Conservation (phyloP, 2,888 invertebrate genomes). For the Calliopum simillimum region DNA sequence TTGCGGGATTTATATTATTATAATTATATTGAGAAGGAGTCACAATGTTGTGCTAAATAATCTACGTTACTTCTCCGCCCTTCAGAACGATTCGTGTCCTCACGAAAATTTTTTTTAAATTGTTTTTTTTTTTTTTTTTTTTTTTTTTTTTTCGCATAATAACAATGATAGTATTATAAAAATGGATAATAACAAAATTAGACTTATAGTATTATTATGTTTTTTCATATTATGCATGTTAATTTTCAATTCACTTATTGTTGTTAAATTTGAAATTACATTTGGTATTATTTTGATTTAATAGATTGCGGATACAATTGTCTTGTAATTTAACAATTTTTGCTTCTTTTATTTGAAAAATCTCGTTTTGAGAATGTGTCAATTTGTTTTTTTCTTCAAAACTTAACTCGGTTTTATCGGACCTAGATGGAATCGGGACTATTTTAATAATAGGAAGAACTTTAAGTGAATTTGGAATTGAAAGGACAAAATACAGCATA, state of each 20-base stretch:
- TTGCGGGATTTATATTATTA: too few species aligned
- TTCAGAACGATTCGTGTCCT: too few species aligned
- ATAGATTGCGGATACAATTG: background rate
- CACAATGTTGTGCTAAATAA: too few species aligned
- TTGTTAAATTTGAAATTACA: background rate
- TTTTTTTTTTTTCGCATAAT: too few species aligned
- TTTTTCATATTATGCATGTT: background rate
- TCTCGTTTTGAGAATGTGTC: background rate
- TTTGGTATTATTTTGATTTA: conserved; percentile 1
- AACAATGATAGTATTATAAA: too few species aligned
- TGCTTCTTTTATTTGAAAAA: background rate
- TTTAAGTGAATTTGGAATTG: background rate
- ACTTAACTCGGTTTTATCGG: background rate
- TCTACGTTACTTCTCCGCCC: too few species aligned
- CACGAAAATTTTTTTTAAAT: too few species aligned
- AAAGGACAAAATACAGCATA: background rate
- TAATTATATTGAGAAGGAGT: too few species aligned
- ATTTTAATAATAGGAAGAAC: background rate
- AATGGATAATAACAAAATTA: too few species aligned
- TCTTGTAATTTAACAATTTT: background rate
- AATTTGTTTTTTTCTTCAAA: background rate
- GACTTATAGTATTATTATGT: background rate
- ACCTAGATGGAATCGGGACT: background rate
- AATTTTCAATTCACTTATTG: background rate
- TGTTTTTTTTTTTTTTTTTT: too few species aligned